These are phyloP conservation scores for Albula goreensis DNA, from an alignment of 2,113 vertebrate genomes.

Conservation along the genomic window DNA sequence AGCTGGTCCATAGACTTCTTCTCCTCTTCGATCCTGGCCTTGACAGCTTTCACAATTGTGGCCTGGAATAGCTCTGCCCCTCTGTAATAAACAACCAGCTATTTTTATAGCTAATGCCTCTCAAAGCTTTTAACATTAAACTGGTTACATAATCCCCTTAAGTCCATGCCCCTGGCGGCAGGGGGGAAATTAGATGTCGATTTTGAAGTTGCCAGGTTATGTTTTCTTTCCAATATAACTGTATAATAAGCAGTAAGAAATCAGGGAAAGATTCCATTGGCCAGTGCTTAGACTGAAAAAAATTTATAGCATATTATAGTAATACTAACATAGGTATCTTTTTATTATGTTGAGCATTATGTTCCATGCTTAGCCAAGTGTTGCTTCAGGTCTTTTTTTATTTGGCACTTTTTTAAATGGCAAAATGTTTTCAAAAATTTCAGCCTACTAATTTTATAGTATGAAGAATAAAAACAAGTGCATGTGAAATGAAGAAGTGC, in stretches of 20 bases:
- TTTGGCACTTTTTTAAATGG: background rate
- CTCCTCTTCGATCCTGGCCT: constrained; percentile 90
- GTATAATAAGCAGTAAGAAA: background rate
- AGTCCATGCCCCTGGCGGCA: background rate
- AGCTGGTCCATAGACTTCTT: constrained; percentile 95
- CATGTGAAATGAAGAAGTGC: background rate
- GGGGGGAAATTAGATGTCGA: background rate
- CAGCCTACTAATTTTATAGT: background rate
- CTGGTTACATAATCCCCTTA: background rate
- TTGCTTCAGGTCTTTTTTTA: background rate
- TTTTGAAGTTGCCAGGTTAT: too few species aligned
- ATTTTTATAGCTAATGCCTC: background rate
- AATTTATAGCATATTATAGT: background rate
- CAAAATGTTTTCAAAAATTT: background rate
- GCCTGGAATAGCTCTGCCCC: constrained; percentile 94
- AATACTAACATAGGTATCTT: background rate
- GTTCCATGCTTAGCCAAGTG: background rate
- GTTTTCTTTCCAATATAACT: background rate
- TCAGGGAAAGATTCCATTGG: background rate
- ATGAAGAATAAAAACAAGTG: background rate
- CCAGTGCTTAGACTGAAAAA: too few species aligned
- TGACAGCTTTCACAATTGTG: constrained; percentile 91
- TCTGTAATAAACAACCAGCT: constrained; percentile 56
- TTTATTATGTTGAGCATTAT: background rate
- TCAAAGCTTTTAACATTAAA: background rate